Conservation (phyloP, 1,140 invertebrate species). For the Lepidostoma basale region DNA sequence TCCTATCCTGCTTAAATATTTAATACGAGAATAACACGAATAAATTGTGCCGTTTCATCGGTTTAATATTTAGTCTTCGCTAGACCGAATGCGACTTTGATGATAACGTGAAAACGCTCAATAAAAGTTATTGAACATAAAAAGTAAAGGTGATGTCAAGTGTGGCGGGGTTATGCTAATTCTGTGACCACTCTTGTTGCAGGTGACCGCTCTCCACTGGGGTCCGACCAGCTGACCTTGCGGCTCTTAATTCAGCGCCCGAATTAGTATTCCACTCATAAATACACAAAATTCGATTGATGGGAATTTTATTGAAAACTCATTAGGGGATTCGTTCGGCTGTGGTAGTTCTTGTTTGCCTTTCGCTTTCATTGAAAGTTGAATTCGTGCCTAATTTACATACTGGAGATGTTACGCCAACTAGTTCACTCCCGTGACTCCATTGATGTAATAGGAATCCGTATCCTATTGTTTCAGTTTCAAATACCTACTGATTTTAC, state of each 20-base stretch:
- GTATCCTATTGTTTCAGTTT: too few relatives aligned
- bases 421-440: too few relatives aligned
- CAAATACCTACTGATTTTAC: too few relatives aligned
- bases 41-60: not conserved
- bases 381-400: too few relatives aligned
- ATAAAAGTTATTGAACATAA: slow-evolving; percentile 15
- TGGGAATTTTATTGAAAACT: not conserved
- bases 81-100: not conserved
- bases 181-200: not conserved
- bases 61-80: not conserved
- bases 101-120: not conserved
- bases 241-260: not conserved
- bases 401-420: too few relatives aligned
- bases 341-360: too few relatives aligned
- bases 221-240: not conserved
- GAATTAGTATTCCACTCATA: slow-evolving; percentile 1
- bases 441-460: too few relatives aligned
- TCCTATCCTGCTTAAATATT: slow-evolving; percentile 3
- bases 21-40: not conserved
- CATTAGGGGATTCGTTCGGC: not conserved
- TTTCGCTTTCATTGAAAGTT: slow-evolving; percentile 1
- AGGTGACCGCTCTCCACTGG: too few relatives aligned
- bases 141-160: slow-evolving; percentile 9
- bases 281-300: not conserved
- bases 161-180: not conserved